These are phyloP conservation scores for Cygnus buccinator DNA, from an alignment of 2,113 vertebrate species.

Conservation along the genomic window DNA sequence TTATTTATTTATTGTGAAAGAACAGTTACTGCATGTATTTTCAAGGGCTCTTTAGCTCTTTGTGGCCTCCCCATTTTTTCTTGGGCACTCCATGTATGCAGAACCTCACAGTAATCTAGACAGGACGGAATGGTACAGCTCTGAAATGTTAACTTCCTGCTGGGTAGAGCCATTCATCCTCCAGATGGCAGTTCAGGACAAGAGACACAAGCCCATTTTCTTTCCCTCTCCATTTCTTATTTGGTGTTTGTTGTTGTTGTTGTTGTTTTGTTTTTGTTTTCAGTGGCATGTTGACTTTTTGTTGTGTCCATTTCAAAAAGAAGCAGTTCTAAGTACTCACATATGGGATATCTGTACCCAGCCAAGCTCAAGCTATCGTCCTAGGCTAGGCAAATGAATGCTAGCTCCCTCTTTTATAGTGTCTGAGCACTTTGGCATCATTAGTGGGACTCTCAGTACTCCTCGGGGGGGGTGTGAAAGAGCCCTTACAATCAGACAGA, in stretches of 20 bases:
- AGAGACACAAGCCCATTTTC: neutral
- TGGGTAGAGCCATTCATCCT: neutral
- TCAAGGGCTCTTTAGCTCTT: neutral
- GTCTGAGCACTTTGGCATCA: neutral
- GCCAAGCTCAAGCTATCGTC: neutral
- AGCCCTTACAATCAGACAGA: neutral
- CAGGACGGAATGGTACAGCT: neutral
- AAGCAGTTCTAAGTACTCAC: neutral
- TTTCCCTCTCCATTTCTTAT: neutral
- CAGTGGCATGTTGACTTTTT: neutral
- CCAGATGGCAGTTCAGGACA: neutral
- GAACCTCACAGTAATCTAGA: neutral
- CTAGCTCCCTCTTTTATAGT: neutral
- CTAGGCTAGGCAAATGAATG: neutral
- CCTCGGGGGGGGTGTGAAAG: rapidly evolving
- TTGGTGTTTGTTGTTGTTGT: neutral
- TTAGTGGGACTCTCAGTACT: neutral
- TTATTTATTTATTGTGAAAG: no score
- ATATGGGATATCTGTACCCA: neutral
- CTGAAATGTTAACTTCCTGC: neutral
- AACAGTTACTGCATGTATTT: neutral
- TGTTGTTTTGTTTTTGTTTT: neutral
- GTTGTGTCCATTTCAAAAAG: neutral
- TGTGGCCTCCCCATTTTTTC: neutral
- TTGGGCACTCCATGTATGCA: neutral